A percentile compares a stretch with the other conserved stretches of the same genome.
These are phyloP conservation scores for Beris morrisii DNA, from an alignment of 2,888 invertebrate genomes.

Conservation along the genomic window DNA sequence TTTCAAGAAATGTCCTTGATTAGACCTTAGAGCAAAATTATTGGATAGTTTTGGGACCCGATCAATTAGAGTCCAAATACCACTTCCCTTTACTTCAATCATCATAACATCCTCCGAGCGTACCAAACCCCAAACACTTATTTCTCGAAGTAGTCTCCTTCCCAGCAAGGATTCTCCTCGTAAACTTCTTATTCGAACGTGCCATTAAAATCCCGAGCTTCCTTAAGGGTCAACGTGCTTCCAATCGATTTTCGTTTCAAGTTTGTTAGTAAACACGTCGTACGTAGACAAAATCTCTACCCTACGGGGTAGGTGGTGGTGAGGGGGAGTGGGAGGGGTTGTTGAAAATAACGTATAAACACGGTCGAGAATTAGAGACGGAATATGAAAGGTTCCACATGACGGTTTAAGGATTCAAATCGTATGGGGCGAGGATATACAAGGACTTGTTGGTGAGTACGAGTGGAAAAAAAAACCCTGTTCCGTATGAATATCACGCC, in stretches of 20 bases:
- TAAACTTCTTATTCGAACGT: slow-evolving; percentile 19
- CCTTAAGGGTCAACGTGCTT: slow-evolving; percentile 31
- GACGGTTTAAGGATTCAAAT: not conserved
- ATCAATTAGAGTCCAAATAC: no score
- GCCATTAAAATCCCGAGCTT: slow-evolving; percentile 30
- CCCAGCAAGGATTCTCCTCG: slow-evolving; percentile 27
- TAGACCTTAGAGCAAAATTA: no score
- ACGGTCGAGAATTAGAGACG: slow-evolving; percentile 22
- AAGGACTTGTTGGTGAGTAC: no score
- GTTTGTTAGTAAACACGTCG: slow-evolving; percentile 30
- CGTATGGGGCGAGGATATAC: no score
- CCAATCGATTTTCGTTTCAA: slow-evolving; percentile 29
- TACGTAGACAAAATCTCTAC: slow-evolving; percentile 6
- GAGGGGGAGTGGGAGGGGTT: no score
- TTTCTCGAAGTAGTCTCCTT: slow-evolving; percentile 3
- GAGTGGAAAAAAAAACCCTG: no score
- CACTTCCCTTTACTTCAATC: no score
- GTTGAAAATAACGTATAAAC: slow-evolving; percentile 18
- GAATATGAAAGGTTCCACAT: slow-evolving; percentile 17
- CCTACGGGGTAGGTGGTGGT: slow-evolving; percentile 1
- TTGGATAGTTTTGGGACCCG: no score
- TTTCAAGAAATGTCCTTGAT: no score
- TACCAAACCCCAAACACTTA: no score
- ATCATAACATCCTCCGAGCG: no score
- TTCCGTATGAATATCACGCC: no score